Evolutionary conservation across 2,797 vertebrate genomes (phyloP).

Genomic region (Fistularia tabacaria): DNA sequence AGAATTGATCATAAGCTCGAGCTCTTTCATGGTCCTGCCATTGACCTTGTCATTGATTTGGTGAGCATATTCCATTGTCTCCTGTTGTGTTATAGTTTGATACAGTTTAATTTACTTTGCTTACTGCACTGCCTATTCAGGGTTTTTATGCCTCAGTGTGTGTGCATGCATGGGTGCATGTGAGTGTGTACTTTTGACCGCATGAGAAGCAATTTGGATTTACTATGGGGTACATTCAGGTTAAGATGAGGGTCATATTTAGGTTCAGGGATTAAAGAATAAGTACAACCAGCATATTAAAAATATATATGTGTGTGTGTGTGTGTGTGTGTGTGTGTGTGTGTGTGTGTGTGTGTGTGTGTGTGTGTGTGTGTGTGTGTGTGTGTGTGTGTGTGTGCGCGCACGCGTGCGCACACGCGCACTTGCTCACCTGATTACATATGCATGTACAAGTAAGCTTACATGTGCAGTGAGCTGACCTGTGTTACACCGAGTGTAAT

Average conservation of each 20-base stretch:
- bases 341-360: too few relatives aligned
- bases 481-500: constrained; percentile 59
- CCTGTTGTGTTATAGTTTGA: constrained; percentile 48
- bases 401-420: not conserved
- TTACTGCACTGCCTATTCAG: constrained; percentile 14
- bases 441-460: constrained; percentile 37
- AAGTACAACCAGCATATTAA: constrained; percentile 13
- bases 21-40: constrained; percentile 82
- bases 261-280: constrained; percentile 18
- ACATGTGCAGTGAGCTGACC: constrained; percentile 45
- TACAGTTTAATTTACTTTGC: constrained; percentile 57
- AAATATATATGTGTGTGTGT: not conserved
- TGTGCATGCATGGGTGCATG: not conserved
- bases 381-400: too few relatives aligned
- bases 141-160: constrained; percentile 32
- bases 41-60: constrained; percentile 76
- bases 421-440: constrained; percentile 24
- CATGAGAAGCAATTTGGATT: constrained; percentile 6
- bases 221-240: constrained; percentile 6
- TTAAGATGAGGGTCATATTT: constrained; percentile 12
- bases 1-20: constrained; percentile 59
- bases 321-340: not conserved
- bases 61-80: constrained; percentile 22
- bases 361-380: not conserved
- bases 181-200: not conserved